phyloP scores from a whole-genome alignment of 2,797 vertebrate species.

The Trachurus trachurus region DNA sequence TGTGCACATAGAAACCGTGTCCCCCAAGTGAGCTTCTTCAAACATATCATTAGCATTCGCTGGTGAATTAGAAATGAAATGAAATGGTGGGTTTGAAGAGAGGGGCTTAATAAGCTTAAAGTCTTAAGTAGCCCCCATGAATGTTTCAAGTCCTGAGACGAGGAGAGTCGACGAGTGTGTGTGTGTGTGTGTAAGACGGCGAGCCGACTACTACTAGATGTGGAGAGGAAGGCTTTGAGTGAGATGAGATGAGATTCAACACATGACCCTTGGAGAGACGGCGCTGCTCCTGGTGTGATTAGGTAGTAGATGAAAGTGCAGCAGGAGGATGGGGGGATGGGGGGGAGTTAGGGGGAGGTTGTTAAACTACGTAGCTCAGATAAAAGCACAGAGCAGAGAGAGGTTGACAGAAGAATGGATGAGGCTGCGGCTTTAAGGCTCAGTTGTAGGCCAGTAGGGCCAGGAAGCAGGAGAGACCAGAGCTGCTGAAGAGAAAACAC shows the following conservation, averaged over 20 bases:
- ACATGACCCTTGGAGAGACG: conserved; percentile 13
- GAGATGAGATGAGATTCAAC: conserved; percentile 35
- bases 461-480: conserved; percentile 52
- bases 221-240: conserved; percentile 48
- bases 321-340: not conserved
- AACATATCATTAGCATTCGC: conserved; percentile 31
- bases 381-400: conserved; percentile 41
- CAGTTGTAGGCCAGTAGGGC: conserved; percentile 36
- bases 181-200: conserved; percentile 6
- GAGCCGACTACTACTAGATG: conserved; percentile 28
- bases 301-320: conserved; percentile 48
- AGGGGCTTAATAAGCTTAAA: conserved; percentile 39
- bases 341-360: not conserved
- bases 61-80: conserved; percentile 51
- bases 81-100: conserved; percentile 39
- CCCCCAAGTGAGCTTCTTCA: conserved; percentile 29
- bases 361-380: conserved; percentile 23
- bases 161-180: conserved; percentile 37
- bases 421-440: conserved; percentile 50
- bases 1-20: not conserved
- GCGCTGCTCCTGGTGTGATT: conserved; percentile 43
- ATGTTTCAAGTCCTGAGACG: conserved; percentile 50
- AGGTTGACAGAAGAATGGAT: conserved; percentile 48
- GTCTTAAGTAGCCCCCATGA: conserved; percentile 34
- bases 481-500: conserved; percentile 42